phyloP scores from a whole-genome alignment of 2,113 vertebrate genomes.

The Microcebus ravelobensis region DNA sequence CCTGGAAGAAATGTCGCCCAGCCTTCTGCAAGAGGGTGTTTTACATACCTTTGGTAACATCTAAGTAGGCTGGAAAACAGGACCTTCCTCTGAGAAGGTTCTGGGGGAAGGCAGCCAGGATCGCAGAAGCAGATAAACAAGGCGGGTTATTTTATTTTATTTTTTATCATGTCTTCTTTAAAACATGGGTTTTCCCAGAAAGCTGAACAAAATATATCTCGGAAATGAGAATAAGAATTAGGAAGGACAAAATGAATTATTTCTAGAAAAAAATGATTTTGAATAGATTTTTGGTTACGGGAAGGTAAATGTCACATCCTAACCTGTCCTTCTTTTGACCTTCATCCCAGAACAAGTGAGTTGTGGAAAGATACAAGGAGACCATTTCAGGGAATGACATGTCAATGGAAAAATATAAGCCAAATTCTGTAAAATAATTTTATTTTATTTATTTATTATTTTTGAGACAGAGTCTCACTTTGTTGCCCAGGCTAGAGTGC shows the following conservation, averaged over 20 bases:
- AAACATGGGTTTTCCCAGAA: background rate
- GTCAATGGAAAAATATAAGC: too few species aligned
- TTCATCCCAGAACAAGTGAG: background rate
- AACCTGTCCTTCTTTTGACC: background rate
- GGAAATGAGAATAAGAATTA: background rate
- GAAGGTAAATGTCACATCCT: background rate
- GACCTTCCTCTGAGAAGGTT: background rate
- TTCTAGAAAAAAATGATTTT: constrained; percentile 17
- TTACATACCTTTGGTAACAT: background rate
- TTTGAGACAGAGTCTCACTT: too few species aligned
- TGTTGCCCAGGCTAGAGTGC: too few species aligned
- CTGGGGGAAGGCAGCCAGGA: background rate
- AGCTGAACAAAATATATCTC: background rate
- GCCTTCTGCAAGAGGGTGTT: background rate
- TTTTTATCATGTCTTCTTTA: background rate
- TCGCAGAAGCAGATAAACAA: background rate
- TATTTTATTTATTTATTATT: too few species aligned
- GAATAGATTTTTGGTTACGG: constrained; percentile 1
- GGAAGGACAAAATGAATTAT: background rate
- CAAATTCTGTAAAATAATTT: too few species aligned
- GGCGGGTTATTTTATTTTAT: background rate
- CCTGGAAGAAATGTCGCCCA: background rate
- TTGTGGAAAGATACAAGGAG: background rate
- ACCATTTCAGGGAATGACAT: background rate
- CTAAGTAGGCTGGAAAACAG: background rate